Evolutionary conservation across 2,113 vertebrate genomes (phyloP).

Genomic region (Chaetodon trifascialis): DNA sequence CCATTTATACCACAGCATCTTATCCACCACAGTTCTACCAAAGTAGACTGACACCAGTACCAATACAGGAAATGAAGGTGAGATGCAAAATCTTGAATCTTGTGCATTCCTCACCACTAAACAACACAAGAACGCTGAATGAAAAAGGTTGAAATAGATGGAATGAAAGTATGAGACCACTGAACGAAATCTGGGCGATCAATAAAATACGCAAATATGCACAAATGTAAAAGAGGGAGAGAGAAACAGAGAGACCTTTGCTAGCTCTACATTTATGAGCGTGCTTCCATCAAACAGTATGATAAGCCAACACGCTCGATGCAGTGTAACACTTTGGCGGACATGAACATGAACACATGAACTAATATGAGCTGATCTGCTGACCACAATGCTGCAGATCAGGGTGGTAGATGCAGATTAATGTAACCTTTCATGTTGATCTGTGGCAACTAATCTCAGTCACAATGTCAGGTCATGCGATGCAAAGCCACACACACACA

Average conservation of each 20-base stretch:
- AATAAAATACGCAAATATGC: too few species aligned
- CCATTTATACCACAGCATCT: too few species aligned
- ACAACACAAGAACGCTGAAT: background rate
- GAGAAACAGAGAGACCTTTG: background rate
- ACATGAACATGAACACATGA: slow-evolving; percentile 13
- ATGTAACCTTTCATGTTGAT: slow-evolving; percentile 63
- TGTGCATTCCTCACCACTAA: background rate
- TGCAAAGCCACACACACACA: slow-evolving; percentile 26
- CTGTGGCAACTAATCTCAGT: slow-evolving; percentile 65
- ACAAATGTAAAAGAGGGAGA: background rate
- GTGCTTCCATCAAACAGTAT: background rate
- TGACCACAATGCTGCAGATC: slow-evolving; percentile 13
- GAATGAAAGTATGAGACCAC: background rate
- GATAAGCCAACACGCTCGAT: too few species aligned
- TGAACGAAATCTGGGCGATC: background rate
- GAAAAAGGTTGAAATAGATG: background rate
- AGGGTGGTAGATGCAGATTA: slow-evolving; percentile 38
- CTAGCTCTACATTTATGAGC: background rate
- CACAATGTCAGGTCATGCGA: slow-evolving; percentile 72
- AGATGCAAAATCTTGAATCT: background rate
- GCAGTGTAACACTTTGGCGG: too few species aligned
- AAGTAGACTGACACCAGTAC: background rate
- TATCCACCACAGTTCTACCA: too few species aligned
- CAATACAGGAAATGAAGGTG: background rate
- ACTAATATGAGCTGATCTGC: slow-evolving; percentile 29